Conservation (phyloP, 2,888 invertebrate species). For the Metacarcinus magister region DNA sequence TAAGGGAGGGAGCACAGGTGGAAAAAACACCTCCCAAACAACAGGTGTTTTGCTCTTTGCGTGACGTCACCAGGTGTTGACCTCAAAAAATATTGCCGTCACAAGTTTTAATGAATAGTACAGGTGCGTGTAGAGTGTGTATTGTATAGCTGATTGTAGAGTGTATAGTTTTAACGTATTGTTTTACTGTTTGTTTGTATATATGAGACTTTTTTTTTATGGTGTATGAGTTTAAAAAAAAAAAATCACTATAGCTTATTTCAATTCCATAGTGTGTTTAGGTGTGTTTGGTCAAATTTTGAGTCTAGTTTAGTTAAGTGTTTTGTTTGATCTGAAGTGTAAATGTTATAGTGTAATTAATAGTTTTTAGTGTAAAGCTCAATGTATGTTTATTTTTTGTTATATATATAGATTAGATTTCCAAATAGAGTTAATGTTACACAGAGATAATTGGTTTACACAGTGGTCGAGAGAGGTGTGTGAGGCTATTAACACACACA, state of each 20-base stretch:
- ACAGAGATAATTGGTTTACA: neutral
- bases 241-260: too few relatives aligned
- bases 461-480: neutral
- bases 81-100: neutral
- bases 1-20: neutral
- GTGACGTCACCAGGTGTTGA: constrained; percentile 17
- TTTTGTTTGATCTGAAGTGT: too few relatives aligned
- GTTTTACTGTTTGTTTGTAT: too few relatives aligned
- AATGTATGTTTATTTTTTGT: neutral
- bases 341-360: neutral
- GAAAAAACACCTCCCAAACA: neutral
- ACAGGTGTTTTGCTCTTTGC: neutral
- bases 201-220: too few relatives aligned
- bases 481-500: too few relatives aligned
- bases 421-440: neutral
- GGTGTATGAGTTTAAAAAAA: too few relatives aligned
- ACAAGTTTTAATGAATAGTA: constrained; percentile 5
- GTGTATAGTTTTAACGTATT: neutral
- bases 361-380: neutral
- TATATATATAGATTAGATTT: too few relatives aligned
- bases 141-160: neutral
- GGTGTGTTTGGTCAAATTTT: too few relatives aligned
- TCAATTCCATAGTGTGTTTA: too few relatives aligned
- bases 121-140: neutral
- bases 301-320: too few relatives aligned